Percentiles rank a stretch among this genome's conserved stretches.
Conservation (phyloP, 2,113 vertebrate species). For the Dolichotis patagonum region DNA sequence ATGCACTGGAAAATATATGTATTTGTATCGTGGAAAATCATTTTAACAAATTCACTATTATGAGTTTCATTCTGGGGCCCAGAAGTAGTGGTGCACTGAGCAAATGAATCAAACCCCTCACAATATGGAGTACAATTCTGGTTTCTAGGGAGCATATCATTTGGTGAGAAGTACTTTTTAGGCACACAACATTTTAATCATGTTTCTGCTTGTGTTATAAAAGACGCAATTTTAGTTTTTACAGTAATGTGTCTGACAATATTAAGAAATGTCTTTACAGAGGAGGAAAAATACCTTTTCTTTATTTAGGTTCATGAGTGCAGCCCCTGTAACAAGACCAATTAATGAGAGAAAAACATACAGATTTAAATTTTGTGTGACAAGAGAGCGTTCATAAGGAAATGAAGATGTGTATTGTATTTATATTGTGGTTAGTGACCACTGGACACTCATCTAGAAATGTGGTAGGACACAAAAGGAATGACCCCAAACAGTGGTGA, state of each 20-base stretch:
- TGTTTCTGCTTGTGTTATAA: constrained; percentile 53
- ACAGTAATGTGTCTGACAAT: constrained; percentile 58
- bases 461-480: neutral
- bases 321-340: neutral
- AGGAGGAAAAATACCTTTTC: neutral
- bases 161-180: constrained; percentile 74
- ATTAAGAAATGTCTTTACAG: constrained; percentile 51
- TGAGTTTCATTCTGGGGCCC: constrained; percentile 45
- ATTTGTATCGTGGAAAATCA: constrained; percentile 42
- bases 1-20: neutral
- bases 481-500: neutral
- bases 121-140: constrained; percentile 10
- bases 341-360: neutral
- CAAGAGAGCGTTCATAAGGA: neutral
- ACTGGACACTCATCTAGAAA: neutral
- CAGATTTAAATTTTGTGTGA: neutral
- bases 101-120: constrained; percentile 63
- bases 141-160: constrained; percentile 64
- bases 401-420: neutral
- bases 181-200: constrained; percentile 33
- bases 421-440: neutral
- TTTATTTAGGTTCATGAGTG: neutral
- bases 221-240: constrained; percentile 54
- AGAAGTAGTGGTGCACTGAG: constrained; percentile 37
- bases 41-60: constrained; percentile 52